Conservation (phyloP, 2,113 vertebrate genomes). For the Camelus dromedarius region DNA sequence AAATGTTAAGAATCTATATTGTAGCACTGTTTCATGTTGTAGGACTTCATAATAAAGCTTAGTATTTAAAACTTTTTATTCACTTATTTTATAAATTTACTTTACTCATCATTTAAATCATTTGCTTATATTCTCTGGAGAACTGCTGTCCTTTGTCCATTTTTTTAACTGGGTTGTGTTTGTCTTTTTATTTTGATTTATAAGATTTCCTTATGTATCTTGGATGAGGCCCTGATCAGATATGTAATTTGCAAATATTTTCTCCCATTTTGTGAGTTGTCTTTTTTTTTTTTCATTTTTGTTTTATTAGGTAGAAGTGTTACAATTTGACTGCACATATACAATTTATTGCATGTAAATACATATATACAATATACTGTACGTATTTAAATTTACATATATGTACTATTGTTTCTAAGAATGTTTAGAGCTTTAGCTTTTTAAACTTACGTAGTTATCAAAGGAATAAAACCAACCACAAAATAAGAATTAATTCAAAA, state of each 20-base stretch:
- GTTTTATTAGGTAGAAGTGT: no score
- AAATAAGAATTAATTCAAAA: no score
- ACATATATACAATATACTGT: no score
- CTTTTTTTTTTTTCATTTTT: background rate
- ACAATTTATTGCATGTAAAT: no score
- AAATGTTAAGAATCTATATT: background rate
- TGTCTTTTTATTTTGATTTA: conserved; percentile 7
- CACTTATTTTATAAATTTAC: background rate
- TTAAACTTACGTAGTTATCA: no score
- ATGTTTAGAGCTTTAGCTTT: no score
- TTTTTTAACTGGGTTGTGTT: background rate
- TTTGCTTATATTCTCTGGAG: background rate
- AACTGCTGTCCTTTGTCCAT: background rate
- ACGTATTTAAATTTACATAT: no score
- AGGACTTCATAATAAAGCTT: background rate
- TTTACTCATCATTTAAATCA: background rate
- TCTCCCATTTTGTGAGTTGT: background rate
- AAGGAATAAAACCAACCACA: no score
- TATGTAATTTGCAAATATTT: background rate
- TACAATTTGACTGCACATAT: no score
- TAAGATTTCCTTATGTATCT: background rate
- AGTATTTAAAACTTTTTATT: background rate
- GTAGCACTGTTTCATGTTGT: background rate
- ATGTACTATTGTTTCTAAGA: no score
- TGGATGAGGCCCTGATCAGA: background rate